A percentile compares a stretch with the other conserved stretches of the same genome.
phyloP scores from a whole-genome alignment of 2,113 vertebrate genomes.

The Platycercus adscitus region DNA sequence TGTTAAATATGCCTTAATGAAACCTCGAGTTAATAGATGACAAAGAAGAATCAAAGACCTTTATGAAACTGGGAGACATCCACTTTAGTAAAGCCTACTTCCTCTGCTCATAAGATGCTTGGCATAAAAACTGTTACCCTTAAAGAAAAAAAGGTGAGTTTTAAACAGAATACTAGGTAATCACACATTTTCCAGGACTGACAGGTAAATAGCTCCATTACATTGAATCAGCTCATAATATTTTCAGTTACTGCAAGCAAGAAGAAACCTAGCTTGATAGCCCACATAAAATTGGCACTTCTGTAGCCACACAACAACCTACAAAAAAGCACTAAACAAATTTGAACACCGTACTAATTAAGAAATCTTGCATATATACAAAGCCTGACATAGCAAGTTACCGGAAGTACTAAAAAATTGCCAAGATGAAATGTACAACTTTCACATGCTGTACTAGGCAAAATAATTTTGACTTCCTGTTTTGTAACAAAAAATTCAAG shows the following conservation, averaged over 20 bases:
- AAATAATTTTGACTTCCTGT: not conserved
- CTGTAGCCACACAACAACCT: rapidly evolving
- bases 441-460: not conserved
- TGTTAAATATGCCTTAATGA: not conserved
- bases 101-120: not conserved
- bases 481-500: not conserved
- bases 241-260: not conserved
- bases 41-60: not conserved
- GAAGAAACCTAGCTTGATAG: not conserved
- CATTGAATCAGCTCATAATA: not conserved
- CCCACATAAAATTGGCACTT: not conserved
- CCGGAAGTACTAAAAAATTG: not conserved
- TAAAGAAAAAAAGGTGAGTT: not conserved
- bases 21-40: not conserved
- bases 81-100: not conserved
- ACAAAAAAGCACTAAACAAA: not conserved
- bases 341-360: not conserved
- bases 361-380: not conserved
- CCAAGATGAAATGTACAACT: not conserved
- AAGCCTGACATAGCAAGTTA: not conserved
- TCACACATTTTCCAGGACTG: not conserved
- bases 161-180: not conserved
- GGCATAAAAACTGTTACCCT: not conserved
- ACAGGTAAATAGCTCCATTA: not conserved
- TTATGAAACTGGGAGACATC: not conserved